Evolutionary conservation across 2,113 vertebrate species (phyloP).

Genomic region (Plotosus lineatus): DNA sequence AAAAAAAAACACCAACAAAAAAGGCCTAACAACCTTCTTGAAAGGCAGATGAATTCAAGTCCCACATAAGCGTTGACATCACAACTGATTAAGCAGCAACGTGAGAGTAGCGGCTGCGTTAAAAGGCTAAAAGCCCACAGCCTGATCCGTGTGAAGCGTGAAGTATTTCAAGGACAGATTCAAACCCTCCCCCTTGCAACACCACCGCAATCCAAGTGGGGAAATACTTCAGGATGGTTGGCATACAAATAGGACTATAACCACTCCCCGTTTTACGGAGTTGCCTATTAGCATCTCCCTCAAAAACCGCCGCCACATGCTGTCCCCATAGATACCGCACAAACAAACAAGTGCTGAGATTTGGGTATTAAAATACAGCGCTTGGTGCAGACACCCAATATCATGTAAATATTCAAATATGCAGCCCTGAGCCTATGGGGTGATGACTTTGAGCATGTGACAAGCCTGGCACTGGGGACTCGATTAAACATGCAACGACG

Average conservation of each 20-base stretch:
- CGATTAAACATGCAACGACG: constrained; percentile 65
- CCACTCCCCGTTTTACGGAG: neutral
- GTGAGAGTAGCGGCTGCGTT: constrained; percentile 5
- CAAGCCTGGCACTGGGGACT: constrained; percentile 61
- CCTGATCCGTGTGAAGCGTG: constrained; percentile 15
- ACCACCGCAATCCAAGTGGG: neutral
- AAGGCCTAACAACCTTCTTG: constrained; percentile 18
- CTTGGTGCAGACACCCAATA: constrained; percentile 70
- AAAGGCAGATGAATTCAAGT: constrained; percentile 25
- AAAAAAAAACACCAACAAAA: constrained; percentile 10
- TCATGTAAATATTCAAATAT: constrained; percentile 76
- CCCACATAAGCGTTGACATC: constrained; percentile 27
- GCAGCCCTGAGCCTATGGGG: constrained; percentile 60
- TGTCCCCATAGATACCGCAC: constrained; percentile 67
- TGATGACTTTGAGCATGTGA: constrained; percentile 67
- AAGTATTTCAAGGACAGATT: constrained; percentile 34
- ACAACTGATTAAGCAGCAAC: constrained; percentile 30
- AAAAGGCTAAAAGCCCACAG: constrained; percentile 11
- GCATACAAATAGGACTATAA: constrained; percentile 2
- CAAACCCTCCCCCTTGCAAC: constrained; percentile 4
- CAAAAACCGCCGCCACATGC: constrained; percentile 60
- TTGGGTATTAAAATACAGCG: constrained; percentile 60
- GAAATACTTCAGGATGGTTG: constrained; percentile 16
- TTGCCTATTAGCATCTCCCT: constrained; percentile 46
- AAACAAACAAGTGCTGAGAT: constrained; percentile 74